Evolutionary conservation across 2,113 vertebrate genomes (phyloP).

Genomic region (Mirounga angustirostris): DNA sequence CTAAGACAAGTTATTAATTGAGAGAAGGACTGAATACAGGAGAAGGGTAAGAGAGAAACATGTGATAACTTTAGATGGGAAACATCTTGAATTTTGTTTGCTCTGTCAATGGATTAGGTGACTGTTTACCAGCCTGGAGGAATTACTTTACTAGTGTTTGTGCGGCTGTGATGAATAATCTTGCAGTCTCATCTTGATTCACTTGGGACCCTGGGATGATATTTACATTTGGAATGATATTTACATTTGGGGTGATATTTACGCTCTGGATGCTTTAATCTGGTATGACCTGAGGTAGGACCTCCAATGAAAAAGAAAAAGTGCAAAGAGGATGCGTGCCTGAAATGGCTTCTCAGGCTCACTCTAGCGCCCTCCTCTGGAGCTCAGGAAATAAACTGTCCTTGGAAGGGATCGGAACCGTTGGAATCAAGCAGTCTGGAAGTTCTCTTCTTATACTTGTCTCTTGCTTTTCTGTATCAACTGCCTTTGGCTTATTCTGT

Average conservation of each 20-base stretch:
- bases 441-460: neutral
- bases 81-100: neutral
- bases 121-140: neutral
- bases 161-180: neutral
- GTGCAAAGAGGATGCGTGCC: neutral
- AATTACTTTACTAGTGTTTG: neutral
- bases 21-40: neutral
- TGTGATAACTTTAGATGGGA: neutral
- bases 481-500: neutral
- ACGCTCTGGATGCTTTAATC: neutral
- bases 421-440: neutral
- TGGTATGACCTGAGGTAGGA: neutral
- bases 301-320: neutral
- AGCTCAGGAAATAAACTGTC: neutral
- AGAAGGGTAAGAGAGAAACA: neutral
- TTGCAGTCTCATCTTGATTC: neutral
- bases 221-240: neutral
- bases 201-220: neutral
- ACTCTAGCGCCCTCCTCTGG: accelerated
- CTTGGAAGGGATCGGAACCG: neutral
- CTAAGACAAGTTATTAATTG: neutral
- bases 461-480: neutral
- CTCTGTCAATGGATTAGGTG: neutral
- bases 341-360: neutral
- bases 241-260: neutral